Percentiles rank a stretch among this genome's conserved stretches.
Evolutionary conservation across 2,888 invertebrate genomes (phyloP).

Genomic region (Coelogynopora nodosa): DNA sequence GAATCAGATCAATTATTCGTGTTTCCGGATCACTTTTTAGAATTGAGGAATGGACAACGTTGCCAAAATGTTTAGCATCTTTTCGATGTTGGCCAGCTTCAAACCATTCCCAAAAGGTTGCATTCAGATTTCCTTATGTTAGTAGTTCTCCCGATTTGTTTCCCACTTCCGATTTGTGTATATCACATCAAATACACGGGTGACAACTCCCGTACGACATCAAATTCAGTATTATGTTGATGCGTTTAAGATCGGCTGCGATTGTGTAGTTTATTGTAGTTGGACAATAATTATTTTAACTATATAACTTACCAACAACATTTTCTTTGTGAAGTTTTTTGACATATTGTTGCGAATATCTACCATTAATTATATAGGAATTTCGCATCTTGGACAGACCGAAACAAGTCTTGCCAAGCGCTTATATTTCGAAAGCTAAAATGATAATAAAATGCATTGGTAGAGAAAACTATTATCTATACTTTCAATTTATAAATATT

Average conservation of each 20-base stretch:
- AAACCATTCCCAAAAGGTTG: conserved; percentile 21
- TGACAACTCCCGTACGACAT: conserved; percentile 32
- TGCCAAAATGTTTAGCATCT: conserved; percentile 35
- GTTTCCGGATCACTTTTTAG: conserved; percentile 22
- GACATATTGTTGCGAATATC: no score
- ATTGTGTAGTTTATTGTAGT: conserved; percentile 15
- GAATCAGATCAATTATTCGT: conserved; percentile 25
- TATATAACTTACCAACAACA: no score
- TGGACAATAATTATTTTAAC: no score
- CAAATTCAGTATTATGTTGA: conserved; percentile 38
- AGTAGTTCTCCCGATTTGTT: conserved; percentile 11
- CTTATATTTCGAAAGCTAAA: no score
- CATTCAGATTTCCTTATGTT: conserved; percentile 36
- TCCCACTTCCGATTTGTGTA: conserved; percentile 15
- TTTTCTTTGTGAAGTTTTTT: no score
- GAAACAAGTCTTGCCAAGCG: no score
- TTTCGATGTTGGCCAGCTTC: conserved; percentile 22
- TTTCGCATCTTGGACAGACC: no score
- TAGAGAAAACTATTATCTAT: no score
- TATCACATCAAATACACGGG: conserved; percentile 38
- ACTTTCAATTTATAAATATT: no score
- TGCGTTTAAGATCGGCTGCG: conserved; percentile 38
- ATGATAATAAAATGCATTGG: no score
- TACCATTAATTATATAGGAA: no score
- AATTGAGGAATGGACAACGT: conserved; percentile 32